A percentile compares a stretch with the other conserved stretches of the same genome.
These are phyloP conservation scores for Taenioides sp. DNA, from an alignment of 2,797 vertebrate species.

Conservation along the genomic window DNA sequence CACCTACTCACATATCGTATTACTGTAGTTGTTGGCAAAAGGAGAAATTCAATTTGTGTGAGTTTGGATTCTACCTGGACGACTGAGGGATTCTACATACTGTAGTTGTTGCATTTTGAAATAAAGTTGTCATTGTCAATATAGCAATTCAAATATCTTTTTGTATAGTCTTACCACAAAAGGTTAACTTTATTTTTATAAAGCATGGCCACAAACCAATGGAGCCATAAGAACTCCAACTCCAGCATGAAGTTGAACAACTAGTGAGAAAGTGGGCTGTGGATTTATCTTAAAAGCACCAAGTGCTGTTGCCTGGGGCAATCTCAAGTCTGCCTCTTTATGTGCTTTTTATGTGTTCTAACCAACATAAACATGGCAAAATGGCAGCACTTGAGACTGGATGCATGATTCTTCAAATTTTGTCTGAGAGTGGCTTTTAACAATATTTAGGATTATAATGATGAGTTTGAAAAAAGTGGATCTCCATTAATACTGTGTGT, in stretches of 20 bases:
- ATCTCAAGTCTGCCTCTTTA: conserved; percentile 2
- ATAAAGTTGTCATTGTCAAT: too few relatives aligned
- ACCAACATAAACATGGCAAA: conserved; percentile 6
- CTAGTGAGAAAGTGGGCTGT: conserved; percentile 6
- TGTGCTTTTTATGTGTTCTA: conserved; percentile 13
- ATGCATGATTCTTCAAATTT: background rate
- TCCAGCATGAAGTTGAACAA: background rate
- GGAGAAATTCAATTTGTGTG: too few relatives aligned
- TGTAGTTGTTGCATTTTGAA: too few relatives aligned
- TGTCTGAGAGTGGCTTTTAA: too few relatives aligned
- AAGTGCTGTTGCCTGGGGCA: conserved; percentile 20
- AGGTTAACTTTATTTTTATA: background rate
- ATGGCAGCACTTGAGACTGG: too few relatives aligned
- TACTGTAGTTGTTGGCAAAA: too few relatives aligned
- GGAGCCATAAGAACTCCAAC: background rate
- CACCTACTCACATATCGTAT: too few relatives aligned
- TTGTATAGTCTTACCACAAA: background rate
- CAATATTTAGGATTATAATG: too few relatives aligned
- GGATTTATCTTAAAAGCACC: conserved; percentile 35
- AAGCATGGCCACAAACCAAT: background rate
- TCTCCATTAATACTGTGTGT: background rate
- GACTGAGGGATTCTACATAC: too few relatives aligned
- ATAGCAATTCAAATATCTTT: too few relatives aligned
- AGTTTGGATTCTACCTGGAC: too few relatives aligned
- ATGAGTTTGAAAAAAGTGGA: too few relatives aligned